Evolutionary conservation across 2,888 invertebrate species (phyloP).

Genomic region (Melinaea marsaeus): DNA sequence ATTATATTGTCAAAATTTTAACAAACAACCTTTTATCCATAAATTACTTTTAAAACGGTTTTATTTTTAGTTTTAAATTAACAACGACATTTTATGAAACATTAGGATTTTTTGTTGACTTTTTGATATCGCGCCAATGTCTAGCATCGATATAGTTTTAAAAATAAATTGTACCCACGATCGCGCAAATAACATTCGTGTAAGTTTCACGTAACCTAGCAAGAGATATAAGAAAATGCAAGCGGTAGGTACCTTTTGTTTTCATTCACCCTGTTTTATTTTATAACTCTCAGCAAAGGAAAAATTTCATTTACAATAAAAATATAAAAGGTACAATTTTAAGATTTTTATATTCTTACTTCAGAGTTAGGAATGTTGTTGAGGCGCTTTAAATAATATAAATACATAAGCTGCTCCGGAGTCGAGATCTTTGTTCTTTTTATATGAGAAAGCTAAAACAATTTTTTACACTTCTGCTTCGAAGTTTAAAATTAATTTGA

Average conservation of each 20-base stretch:
- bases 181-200: conserved; percentile 23
- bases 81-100: neutral
- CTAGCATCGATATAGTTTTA: neutral
- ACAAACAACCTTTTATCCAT: no score
- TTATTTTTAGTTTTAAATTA: no score
- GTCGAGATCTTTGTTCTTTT: neutral
- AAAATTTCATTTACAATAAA: conserved; percentile 37
- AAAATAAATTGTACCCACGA: conserved; percentile 10
- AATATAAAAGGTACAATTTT: conserved; percentile 41
- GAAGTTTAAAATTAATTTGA: neutral
- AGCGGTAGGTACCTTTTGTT: conserved; percentile 25
- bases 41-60: no score
- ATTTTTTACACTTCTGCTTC: neutral
- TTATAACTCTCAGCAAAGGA: conserved; percentile 35
- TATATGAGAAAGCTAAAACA: neutral
- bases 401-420: conserved; percentile 6
- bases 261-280: conserved; percentile 31
- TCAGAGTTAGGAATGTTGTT: conserved; percentile 32
- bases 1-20: neutral
- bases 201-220: conserved; percentile 32
- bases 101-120: neutral
- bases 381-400: conserved; percentile 16
- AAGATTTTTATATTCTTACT: conserved; percentile 35
- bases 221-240: conserved; percentile 24
- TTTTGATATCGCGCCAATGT: neutral